Percentiles rank a stretch among this genome's conserved stretches.
Conservation (phyloP, 1,140 invertebrate genomes). For the Papilio polytes region DNA sequence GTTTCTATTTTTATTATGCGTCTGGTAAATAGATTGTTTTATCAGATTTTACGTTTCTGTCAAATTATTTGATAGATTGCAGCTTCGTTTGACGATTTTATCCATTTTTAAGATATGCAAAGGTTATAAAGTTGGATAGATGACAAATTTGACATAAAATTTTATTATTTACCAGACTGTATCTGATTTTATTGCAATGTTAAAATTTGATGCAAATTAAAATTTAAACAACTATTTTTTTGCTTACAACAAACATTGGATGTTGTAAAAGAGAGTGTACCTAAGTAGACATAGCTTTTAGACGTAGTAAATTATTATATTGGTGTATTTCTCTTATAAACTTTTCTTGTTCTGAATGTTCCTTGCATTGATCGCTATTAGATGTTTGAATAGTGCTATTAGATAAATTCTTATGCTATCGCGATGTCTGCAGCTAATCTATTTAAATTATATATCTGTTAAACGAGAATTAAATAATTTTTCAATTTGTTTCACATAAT, state of each 20-base stretch:
- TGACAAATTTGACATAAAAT: background rate
- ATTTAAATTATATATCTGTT: background rate
- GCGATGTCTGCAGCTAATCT: background rate
- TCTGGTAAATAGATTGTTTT: too few relatives aligned
- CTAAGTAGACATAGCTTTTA: conserved; percentile 10
- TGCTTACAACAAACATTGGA: background rate
- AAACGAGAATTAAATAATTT: background rate
- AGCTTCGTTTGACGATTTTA: too few relatives aligned
- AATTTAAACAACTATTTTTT: background rate
- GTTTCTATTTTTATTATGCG: too few relatives aligned
- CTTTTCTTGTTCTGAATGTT: background rate
- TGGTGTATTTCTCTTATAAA: background rate
- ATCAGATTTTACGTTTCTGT: too few relatives aligned
- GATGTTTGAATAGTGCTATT: background rate
- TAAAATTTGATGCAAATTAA: background rate
- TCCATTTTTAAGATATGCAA: too few relatives aligned
- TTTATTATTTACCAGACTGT: background rate
- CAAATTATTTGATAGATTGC: too few relatives aligned
- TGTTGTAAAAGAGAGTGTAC: conserved; percentile 5
- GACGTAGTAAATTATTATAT: conserved; percentile 7
- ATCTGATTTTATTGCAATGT: too few relatives aligned
- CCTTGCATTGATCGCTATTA: background rate
- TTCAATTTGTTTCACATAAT: background rate
- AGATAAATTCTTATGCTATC: background rate
- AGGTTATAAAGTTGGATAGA: background rate